phyloP scores from a whole-genome alignment of 35 echinoderm and acorn worm genomes.

The Chiridota heheva region DNA sequence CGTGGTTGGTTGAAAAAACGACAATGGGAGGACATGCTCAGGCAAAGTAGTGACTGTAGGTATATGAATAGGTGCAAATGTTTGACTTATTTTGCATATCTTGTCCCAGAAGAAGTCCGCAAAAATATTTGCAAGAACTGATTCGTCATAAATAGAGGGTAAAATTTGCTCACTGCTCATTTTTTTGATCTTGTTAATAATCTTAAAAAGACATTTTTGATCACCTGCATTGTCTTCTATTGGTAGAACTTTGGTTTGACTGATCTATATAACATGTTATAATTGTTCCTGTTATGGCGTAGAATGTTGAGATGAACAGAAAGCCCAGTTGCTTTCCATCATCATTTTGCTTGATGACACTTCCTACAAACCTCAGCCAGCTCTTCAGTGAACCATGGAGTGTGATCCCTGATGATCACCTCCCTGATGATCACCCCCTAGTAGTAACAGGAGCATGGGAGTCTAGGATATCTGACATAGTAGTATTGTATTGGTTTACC shows the following conservation, averaged over 20 bases:
- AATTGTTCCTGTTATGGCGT: not conserved
- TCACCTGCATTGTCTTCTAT: slow-evolving; percentile 15
- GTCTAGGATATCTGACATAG: not conserved
- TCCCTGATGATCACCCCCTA: no score
- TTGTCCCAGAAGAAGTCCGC: slow-evolving; percentile 14
- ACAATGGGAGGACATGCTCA: not conserved
- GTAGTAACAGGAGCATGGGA: not conserved
- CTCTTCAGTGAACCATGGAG: slow-evolving; percentile 24
- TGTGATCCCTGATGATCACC: slow-evolving; percentile 11
- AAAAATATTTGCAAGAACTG: not conserved
- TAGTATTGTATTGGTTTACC: not conserved
- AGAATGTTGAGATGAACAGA: slow-evolving; percentile 3
- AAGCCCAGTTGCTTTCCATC: not conserved
- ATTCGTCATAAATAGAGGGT: not conserved
- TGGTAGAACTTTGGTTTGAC: slow-evolving; percentile 1
- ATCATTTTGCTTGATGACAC: slow-evolving; percentile 2
- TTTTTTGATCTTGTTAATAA: slow-evolving; percentile 15
- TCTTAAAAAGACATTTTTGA: not conserved
- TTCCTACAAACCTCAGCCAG: slow-evolving; percentile 15
- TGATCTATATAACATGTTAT: slow-evolving; percentile 14
- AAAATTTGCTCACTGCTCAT: slow-evolving; percentile 20
- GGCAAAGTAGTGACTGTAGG: not conserved
- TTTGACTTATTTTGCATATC: slow-evolving; percentile 8
- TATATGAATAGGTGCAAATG: slow-evolving; percentile 9
- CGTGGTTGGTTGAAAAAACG: slow-evolving; percentile 17